Evolutionary conservation across 1,140 invertebrate species (phyloP), one percentile per base, ranked within the genome.

Genomic region (Drosophila prosaltans): DNA sequence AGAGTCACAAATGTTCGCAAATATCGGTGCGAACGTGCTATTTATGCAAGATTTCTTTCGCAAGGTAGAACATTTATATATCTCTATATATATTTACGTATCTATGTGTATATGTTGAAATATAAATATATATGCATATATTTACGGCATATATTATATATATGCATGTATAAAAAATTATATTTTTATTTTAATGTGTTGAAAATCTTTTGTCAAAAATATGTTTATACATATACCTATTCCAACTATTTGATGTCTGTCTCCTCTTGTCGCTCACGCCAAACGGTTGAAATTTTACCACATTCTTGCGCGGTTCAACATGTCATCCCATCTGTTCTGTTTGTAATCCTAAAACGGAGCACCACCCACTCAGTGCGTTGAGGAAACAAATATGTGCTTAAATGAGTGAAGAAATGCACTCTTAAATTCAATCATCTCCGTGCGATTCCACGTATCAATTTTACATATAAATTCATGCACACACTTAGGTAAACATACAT

Each of bases 131-230:
- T 41, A 55, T 62, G 57, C 51, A 61, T 45, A 28, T 64, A 60
- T 57, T 62, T 48, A 21, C 51, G 16, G n/a, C 11, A 39, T 26
- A 58, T 64, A 61, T 32, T 61, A 32, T 72, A 62, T 54, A 65
- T 40, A 60, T 45, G 16, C 32, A 28, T n/a, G 32, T 30, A 63
- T 64, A 51, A 28, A 69, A 45, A 69, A 30, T 65, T 73, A 30
- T 72, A 60, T 65, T 24, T 58, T 40, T 55, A 60, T 61, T 69
- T 84, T 69, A 78, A 69, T 77, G 55, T 51, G 67, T 65, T 79
- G 68, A 65, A 64, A 72, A 66, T 74, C 45, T 73, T 73, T 65
- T 70, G 77, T 73, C 66, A 75, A 62, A 81, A 70, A 63, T 62
- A 74, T 71, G 39, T 51, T 51, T 51, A 51, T 68, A 24, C 36